Base-by-base conservation (phyloP, 2,797 vertebrate genomes). In the Pseudotriccus pelzelni region DNA sequence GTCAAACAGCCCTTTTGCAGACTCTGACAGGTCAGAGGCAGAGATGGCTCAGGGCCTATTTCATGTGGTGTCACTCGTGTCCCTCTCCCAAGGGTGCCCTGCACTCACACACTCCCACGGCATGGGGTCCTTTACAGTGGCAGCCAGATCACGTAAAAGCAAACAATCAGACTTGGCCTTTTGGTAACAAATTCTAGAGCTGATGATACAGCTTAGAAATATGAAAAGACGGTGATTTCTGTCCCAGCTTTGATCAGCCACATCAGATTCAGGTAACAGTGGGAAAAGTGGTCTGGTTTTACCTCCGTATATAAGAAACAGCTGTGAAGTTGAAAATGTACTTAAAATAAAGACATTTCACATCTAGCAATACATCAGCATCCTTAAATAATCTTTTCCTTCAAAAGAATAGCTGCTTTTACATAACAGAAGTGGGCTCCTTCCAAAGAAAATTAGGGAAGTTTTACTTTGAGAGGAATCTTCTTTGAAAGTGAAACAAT, bases 381-480 rank as follows among this genome's bases (percentile, higher is more conserved):
- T 62, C 27, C 60, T 63, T 32, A 73, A 93, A 67, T 75, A 59
- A 79, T 76, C 41, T 90, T 90, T 94, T 84, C 32, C 87, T 91
- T 64, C 50, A 85, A 66, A 84, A 94, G 28, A 94, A 97, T 69
- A 86, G 69, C 49, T 69, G 79, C 89, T 94, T 93, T 73, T 84
- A 46, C 76, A 55, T 68, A 85, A 90, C 20, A 88, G 64, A 89
- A 95, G 20, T 41, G 89, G 10, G 30, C 21, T 95, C 36, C 91
- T 93, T 95, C 88, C 34, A 66, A 94, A 95, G 84, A 82, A 96
- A 80, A 90, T 49, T 23, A 75, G 90, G 56, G 64, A 81, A 86
- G 69, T 68, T 58, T 75, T 93, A 63, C 63, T 81, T 69, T 83
- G 78, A 97, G 95, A 96, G 27, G 68, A 90, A 89, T 87, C 49